Evolutionary conservation across 2,797 vertebrate species (phyloP).

Genomic region (Tachyglossus aculeatus): DNA sequence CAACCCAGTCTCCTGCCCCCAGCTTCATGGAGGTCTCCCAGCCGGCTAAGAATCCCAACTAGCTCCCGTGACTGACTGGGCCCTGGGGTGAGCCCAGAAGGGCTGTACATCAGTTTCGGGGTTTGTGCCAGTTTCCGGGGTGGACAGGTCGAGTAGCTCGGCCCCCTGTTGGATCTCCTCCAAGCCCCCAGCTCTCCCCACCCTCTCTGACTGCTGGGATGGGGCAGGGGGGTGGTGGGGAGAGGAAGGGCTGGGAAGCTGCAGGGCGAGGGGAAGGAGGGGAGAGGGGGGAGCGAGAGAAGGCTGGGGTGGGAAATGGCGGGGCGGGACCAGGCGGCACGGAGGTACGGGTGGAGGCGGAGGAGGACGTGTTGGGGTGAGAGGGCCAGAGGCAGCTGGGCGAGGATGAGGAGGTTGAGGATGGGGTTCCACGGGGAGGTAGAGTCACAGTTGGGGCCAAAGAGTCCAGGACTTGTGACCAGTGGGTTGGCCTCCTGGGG

Average conservation of each 20-base stretch:
- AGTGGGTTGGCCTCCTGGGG: too few relatives aligned
- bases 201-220: not conserved
- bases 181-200: too few relatives aligned
- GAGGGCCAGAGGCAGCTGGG: not conserved
- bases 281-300: not conserved
- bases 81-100: too few relatives aligned
- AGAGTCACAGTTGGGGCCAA: too few relatives aligned
- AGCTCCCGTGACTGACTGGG: too few relatives aligned
- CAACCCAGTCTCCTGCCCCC: too few relatives aligned
- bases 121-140: not conserved
- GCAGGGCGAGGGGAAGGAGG: not conserved
- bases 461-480: too few relatives aligned
- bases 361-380: not conserved
- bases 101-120: too few relatives aligned
- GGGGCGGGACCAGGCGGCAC: not conserved
- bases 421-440: too few relatives aligned
- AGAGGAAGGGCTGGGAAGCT: not conserved
- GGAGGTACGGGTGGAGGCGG: not conserved
- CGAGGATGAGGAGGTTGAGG: not conserved
- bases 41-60: too few relatives aligned
- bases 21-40: too few relatives aligned
- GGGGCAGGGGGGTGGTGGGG: not conserved
- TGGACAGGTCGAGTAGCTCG: too few relatives aligned
- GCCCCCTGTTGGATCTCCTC: not conserved
- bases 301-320: accelerated